phyloP scores from a whole-genome alignment of 2,797 vertebrate genomes.

The Antennarius maculatus region DNA sequence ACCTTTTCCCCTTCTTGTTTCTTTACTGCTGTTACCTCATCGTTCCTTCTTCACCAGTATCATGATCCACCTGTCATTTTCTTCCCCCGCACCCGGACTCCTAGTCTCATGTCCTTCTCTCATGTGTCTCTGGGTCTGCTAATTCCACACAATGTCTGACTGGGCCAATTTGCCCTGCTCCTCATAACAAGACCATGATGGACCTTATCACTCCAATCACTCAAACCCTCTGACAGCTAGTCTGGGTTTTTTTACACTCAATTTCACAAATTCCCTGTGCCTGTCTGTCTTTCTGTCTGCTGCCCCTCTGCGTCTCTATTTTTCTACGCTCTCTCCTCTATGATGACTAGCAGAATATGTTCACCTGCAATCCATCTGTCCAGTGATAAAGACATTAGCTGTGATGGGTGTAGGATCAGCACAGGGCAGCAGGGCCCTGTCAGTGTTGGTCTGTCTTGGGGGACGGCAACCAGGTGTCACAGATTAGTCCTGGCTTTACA shows the following conservation, averaged over 20 bases:
- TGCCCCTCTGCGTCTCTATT: background rate
- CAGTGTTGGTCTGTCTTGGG: constrained; percentile 54
- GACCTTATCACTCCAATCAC: constrained; percentile 75
- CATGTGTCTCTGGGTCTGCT: constrained; percentile 33
- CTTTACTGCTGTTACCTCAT: constrained; percentile 15
- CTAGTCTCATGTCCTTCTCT: constrained; percentile 25
- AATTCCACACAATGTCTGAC: constrained; percentile 63
- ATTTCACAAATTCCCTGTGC: constrained; percentile 20
- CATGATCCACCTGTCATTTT: constrained; percentile 35
- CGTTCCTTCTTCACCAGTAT: constrained; percentile 5
- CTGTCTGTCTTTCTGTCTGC: constrained; percentile 36
- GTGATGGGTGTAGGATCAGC: constrained; percentile 64
- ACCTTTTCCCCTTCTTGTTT: constrained; percentile 29
- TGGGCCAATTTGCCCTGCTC: constrained; percentile 44
- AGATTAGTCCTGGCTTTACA: constrained; percentile 64
- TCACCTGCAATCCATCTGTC: constrained; percentile 58
- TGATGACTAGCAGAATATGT: constrained; percentile 64
- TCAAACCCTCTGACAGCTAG: constrained; percentile 69
- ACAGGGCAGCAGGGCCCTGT: constrained; percentile 53
- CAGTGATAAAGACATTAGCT: constrained; percentile 73
- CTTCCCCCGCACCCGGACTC: constrained; percentile 19
- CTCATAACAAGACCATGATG: constrained; percentile 74
- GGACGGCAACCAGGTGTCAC: constrained; percentile 65
- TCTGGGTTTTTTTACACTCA: constrained; percentile 19
- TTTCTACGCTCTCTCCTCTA: background rate